These are phyloP conservation scores for Diarsia mendica DNA, from an alignment of 2,888 invertebrate genomes.

Conservation along the genomic window DNA sequence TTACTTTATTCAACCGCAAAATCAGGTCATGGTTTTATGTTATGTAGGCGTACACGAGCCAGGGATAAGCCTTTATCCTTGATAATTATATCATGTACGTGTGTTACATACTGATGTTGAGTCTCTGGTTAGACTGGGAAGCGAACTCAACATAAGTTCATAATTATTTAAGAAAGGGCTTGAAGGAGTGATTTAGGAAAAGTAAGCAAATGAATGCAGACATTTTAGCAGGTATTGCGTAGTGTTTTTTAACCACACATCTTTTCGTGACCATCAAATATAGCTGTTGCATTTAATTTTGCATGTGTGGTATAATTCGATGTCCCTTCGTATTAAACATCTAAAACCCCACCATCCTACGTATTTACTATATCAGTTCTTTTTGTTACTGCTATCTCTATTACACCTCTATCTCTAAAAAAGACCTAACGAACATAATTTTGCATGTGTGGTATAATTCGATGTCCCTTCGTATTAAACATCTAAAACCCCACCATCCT, in stretches of 20 bases:
- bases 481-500: neutral
- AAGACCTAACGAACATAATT: neutral
- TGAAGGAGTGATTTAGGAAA: neutral
- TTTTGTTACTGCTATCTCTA: neutral
- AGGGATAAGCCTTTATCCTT: constrained; percentile 25
- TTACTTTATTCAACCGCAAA: constrained; percentile 21
- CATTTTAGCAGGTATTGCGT: too few species aligned
- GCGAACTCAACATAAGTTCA: neutral
- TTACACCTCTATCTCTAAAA: neutral
- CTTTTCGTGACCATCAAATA: neutral
- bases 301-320: neutral
- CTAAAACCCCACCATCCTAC: neutral
- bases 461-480: too few species aligned
- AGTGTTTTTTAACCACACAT: neutral
- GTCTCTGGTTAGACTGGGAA: neutral
- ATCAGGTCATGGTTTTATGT: constrained; percentile 38
- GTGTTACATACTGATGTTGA: constrained; percentile 7
- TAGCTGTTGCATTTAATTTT: too few species aligned
- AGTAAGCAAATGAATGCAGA: neutral
- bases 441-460: neutral
- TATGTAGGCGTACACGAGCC: constrained; percentile 27
- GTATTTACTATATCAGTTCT: neutral
- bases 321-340: neutral
- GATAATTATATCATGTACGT: constrained; percentile 45
- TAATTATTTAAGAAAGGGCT: neutral